phyloP scores from a whole-genome alignment of 2,113 vertebrate genomes.

The Odobenus rosmarus region DNA sequence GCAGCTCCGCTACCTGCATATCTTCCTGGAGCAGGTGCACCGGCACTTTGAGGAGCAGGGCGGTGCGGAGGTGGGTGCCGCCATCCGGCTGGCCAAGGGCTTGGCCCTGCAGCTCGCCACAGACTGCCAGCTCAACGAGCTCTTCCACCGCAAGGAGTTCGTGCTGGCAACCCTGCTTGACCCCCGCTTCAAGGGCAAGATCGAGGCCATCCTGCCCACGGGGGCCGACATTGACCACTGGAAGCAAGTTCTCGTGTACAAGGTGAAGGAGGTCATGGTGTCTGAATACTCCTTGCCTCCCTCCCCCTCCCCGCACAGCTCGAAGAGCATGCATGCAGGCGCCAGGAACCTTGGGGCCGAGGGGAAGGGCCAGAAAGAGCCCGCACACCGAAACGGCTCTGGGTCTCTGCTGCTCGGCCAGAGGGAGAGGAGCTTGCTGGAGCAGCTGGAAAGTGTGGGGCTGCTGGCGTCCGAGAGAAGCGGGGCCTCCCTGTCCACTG shows the following conservation, averaged over 20 bases:
- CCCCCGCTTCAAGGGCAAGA: slow-evolving; percentile 69
- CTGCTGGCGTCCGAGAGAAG: slow-evolving; percentile 42
- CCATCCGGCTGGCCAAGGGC: slow-evolving; percentile 18
- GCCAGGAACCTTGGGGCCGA: background rate
- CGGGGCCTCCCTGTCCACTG: background rate
- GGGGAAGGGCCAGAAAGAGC: background rate
- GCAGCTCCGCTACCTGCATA: slow-evolving; percentile 52
- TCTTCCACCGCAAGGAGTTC: slow-evolving; percentile 57
- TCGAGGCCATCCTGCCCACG: slow-evolving; percentile 60
- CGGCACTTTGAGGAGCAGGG: slow-evolving; percentile 33
- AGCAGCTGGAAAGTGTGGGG: slow-evolving; percentile 58
- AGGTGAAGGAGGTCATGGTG: slow-evolving; percentile 74
- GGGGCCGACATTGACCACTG: slow-evolving; percentile 71
- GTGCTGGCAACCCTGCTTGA: slow-evolving; percentile 68
- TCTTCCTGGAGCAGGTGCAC: slow-evolving; percentile 52
- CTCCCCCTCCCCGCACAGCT: background rate
- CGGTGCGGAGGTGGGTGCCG: fast-evolving
- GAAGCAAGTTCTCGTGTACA: slow-evolving; percentile 66
- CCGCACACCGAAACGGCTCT: fast-evolving
- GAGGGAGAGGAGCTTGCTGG: slow-evolving; percentile 37
- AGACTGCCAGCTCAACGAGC: slow-evolving; percentile 45
- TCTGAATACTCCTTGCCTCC: background rate
- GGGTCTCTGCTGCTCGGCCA: background rate
- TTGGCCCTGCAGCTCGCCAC: slow-evolving; percentile 64
- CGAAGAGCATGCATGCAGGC: fast-evolving